phyloP scores from a whole-genome alignment of 2,888 invertebrate genomes.

The Hyles lineata region DNA sequence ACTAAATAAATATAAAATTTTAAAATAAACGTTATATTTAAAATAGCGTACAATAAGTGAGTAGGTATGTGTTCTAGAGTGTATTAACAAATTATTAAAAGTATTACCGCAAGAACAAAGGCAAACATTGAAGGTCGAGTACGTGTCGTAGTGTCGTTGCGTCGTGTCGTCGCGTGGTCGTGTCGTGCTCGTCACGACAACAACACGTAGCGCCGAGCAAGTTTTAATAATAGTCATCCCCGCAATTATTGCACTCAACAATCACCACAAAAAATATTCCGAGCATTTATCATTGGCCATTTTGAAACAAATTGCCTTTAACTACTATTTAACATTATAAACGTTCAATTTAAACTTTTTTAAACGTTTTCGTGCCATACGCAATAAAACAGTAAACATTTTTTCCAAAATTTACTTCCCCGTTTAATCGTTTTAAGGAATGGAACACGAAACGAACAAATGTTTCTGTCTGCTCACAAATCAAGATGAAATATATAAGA shows the following conservation, averaged over 20 bases:
- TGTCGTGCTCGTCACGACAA: conserved; percentile 5
- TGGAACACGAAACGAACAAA: conserved; percentile 59
- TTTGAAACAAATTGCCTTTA: conserved; percentile 63
- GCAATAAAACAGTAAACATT: conserved; percentile 20
- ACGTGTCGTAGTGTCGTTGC: neutral
- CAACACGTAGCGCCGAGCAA: conserved; percentile 26
- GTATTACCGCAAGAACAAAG: conserved; percentile 9
- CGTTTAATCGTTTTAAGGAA: conserved; percentile 67
- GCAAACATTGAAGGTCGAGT: conserved; percentile 26
- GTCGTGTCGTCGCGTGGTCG: neutral
- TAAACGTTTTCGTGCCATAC: conserved; percentile 29
- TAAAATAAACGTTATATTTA: too few species aligned
- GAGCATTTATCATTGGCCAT: conserved; percentile 60
- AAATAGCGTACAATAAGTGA: too few species aligned
- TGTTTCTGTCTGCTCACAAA: conserved; percentile 71
- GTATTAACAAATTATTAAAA: conserved; percentile 7
- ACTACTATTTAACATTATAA: conserved; percentile 52
- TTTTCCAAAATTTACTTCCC: conserved; percentile 56
- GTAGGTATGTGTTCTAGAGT: too few species aligned
- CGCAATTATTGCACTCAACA: conserved; percentile 35
- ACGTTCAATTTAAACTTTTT: conserved; percentile 39
- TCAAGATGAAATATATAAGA: conserved; percentile 76
- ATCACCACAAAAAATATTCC: conserved; percentile 57
- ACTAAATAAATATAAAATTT: too few species aligned
- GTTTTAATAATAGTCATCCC: conserved; percentile 28